These are phyloP conservation scores for Kryphioiulus occultus DNA, from an alignment of 2,888 invertebrate genomes.

Conservation along the genomic window DNA sequence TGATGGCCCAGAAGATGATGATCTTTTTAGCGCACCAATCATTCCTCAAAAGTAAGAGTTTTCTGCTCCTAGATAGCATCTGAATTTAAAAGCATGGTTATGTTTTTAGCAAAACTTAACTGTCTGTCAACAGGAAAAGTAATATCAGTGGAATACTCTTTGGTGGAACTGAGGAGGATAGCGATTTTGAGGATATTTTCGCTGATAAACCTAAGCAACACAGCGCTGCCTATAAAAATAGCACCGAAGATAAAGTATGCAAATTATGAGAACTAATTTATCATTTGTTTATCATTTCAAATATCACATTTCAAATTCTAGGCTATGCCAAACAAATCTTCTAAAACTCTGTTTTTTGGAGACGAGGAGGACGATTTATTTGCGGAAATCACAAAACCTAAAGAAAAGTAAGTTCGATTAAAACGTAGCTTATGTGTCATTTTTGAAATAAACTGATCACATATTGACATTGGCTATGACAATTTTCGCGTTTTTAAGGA, in stretches of 20 bases:
- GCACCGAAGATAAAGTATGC: background rate
- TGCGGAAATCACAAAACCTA: background rate
- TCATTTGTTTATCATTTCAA: background rate
- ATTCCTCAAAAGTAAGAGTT: background rate
- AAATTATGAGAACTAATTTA: background rate
- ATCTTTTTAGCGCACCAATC: conserved; percentile 43
- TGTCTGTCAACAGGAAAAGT: background rate
- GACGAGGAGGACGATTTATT: conserved; percentile 46
- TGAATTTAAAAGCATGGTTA: background rate
- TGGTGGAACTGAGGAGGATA: conserved; percentile 42
- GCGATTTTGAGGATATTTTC: conserved; percentile 49
- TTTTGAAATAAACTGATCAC: background rate
- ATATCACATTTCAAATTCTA: background rate
- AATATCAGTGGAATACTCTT: conserved; percentile 20
- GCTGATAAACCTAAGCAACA: conserved; percentile 7
- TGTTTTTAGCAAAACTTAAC: background rate
- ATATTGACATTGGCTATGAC: background rate
- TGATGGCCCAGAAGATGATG: conserved; percentile 48
- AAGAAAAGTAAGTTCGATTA: background rate
- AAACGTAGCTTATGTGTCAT: no score
- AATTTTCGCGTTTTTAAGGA: background rate
- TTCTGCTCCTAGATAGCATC: background rate
- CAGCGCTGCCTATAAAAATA: background rate
- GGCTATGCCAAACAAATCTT: background rate
- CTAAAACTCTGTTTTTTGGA: background rate